Evolutionary conservation across 2,113 vertebrate genomes (phyloP), one percentile per base, ranked within the genome.

Genomic region (Leptobrachium leishanense): DNA sequence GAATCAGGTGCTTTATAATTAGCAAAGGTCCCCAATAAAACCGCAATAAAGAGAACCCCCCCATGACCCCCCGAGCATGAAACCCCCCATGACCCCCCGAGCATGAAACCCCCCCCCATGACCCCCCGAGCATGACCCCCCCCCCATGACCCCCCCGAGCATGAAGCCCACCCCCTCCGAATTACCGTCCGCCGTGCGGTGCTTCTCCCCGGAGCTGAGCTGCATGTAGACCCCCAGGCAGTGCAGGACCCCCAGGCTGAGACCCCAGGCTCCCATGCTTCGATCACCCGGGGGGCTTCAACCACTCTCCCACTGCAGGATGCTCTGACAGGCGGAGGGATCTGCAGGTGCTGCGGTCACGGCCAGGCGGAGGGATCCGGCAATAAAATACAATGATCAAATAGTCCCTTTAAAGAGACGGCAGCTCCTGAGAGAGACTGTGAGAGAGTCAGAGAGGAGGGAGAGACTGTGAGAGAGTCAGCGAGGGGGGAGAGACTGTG

Each of bases 191-290:
- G 77, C 70, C 10, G 70, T 44, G 77, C 83, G 88, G 83, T 92
- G 91, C 71, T 85, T 87, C 79, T 94, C 89, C 87, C 93, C 91
- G 50, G 90, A 89, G 84, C 90, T 93, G 89, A 95, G 91, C 91
- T 96, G 95, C 85, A 95, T 81, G 88, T 92, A 95, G 93, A 97
- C 92, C 93, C 94, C 95, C 85, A 92, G 88, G 86, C 88, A 96
- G 83, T 95, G 95, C 84, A 95, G 89, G 84, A 96, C 88, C 89
- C 94, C 89, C 84, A 94, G 84, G 70, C 92, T 85, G 87, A 90
- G 88, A 82, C 89, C 92, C 83, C 95, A 90, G 85, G 88, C 91
- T 84, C 91, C 91, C 94, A 95, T 95, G 82, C 84, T 90, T 71
- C 87, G 85, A 42, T 73, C 62, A 79, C 80, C 82, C 85, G 86